Conservation (phyloP, 2,888 invertebrate species). For the Liposcelis brunnea region DNA sequence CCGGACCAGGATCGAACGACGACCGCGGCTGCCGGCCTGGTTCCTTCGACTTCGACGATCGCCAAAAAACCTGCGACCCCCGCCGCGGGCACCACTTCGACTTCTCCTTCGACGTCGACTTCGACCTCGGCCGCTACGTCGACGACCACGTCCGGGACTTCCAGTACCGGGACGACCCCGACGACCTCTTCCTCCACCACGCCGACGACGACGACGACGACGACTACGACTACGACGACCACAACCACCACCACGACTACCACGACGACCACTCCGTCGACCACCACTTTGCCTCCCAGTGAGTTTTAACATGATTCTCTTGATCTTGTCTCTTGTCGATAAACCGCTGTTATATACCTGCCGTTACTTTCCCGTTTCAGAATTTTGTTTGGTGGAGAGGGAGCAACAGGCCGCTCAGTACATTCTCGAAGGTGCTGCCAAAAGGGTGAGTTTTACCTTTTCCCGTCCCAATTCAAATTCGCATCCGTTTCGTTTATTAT, state of each 20-base stretch:
- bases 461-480: too few species aligned
- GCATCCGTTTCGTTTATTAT: too few species aligned
- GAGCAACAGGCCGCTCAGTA: slow-evolving; percentile 68
- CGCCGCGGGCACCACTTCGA: slow-evolving; percentile 26
- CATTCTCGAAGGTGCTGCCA: slow-evolving; percentile 70
- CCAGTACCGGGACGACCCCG: background rate
- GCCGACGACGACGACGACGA: slow-evolving; percentile 31
- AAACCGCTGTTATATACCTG: background rate
- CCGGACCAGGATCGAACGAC: too few species aligned
- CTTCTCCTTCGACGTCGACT: slow-evolving; percentile 23
- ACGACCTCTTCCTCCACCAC: slow-evolving; percentile 11
- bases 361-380: slow-evolving; percentile 28
- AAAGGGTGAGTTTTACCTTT: slow-evolving; percentile 69
- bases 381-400: slow-evolving; percentile 68
- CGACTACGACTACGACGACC: slow-evolving; percentile 28
- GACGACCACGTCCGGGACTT: slow-evolving; percentile 14
- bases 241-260: slow-evolving; percentile 27
- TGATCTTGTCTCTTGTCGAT: too few species aligned
- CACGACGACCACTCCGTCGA: slow-evolving; percentile 13
- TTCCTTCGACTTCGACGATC: slow-evolving; percentile 29
- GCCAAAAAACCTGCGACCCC: slow-evolving; percentile 21
- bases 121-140: slow-evolving; percentile 25
- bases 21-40: slow-evolving; percentile 25
- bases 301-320: too few species aligned
- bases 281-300: slow-evolving; percentile 25